phyloP scores from a whole-genome alignment of 2,113 vertebrate species.

The Xyrauchen texanus region DNA sequence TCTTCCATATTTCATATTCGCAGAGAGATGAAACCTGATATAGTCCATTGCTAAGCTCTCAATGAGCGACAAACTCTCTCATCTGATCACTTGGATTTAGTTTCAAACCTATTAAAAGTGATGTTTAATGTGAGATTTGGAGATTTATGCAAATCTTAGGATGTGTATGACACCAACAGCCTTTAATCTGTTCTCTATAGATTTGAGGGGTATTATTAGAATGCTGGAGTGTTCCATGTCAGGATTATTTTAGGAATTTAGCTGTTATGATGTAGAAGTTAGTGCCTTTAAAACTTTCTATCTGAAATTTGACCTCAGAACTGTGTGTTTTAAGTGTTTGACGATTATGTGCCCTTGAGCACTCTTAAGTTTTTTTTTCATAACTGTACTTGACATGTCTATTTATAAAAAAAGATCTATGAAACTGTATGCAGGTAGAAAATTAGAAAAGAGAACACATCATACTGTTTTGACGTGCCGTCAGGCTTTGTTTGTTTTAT shows the following conservation, averaged over 20 bases:
- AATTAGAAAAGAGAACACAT: neutral
- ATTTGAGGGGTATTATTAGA: constrained; percentile 14
- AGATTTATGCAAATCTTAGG: constrained; percentile 40
- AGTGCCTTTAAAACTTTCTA: neutral
- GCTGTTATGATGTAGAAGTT: neutral
- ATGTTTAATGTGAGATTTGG: constrained; percentile 19
- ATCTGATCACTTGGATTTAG: constrained; percentile 1
- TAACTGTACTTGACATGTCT: neutral
- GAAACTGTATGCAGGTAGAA: constrained; percentile 11
- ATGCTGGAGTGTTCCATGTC: constrained; percentile 19
- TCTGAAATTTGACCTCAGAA: neutral
- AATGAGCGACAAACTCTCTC: neutral
- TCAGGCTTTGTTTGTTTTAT: neutral
- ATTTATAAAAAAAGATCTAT: constrained; percentile 14
- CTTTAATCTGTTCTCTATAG: constrained; percentile 41
- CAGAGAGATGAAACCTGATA: constrained; percentile 1
- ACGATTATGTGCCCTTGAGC: neutral
- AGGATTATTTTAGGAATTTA: constrained; percentile 37
- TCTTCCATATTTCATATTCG: neutral
- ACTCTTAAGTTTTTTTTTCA: neutral
- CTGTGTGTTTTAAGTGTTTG: neutral
- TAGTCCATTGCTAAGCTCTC: neutral
- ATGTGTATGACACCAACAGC: constrained; percentile 24
- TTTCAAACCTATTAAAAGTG: constrained; percentile 29
- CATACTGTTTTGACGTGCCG: neutral